phyloP scores from a whole-genome alignment of 2,888 invertebrate genomes.

The Eugnorisma glareosa region DNA sequence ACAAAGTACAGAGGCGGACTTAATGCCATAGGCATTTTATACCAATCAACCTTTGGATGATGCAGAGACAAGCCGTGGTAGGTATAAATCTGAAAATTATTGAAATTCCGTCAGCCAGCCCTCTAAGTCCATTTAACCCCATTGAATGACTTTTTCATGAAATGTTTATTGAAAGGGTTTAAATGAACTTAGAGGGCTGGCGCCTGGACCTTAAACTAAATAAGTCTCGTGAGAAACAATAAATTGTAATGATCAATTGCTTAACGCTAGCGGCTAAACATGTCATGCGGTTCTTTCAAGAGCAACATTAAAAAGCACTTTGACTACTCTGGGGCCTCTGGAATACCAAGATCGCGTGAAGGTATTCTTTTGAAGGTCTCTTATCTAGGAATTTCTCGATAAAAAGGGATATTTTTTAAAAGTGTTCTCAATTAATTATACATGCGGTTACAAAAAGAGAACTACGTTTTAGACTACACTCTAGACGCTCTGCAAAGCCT shows the following conservation, averaged over 20 bases:
- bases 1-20: no score
- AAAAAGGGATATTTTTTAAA: conserved; percentile 28
- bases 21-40: no score
- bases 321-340: neutral
- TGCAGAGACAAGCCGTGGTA: no score
- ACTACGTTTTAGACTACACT: neutral
- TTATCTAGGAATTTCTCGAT: conserved; percentile 31
- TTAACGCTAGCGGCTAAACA: neutral
- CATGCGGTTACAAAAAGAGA: conserved; percentile 1
- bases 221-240: conserved; percentile 17
- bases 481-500: neutral
- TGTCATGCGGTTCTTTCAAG: neutral
- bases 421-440: conserved; percentile 29
- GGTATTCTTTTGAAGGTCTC: conserved; percentile 20
- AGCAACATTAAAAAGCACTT: conserved; percentile 59
- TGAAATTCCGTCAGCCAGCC: no score
- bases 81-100: no score
- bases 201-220: no score
- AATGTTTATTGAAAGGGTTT: no score
- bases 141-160: no score
- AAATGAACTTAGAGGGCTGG: no score
- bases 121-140: no score
- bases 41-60: no score
- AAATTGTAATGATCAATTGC: conserved; percentile 5
- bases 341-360: conserved; percentile 16